Conservation (phyloP, 53 echinoderm and acorn worm genomes). For the Glandiceps talaboti region DNA sequence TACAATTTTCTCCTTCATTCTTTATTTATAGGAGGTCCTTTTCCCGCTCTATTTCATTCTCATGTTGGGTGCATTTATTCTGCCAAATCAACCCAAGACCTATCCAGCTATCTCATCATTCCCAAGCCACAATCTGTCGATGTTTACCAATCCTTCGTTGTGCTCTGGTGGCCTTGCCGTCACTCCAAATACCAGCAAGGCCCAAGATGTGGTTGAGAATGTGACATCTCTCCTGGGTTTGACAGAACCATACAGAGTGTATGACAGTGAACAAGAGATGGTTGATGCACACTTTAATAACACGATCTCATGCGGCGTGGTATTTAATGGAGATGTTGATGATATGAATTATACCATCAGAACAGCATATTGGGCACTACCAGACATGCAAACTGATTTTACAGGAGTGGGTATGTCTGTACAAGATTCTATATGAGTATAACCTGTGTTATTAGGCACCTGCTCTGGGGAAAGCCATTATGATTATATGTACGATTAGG, state of each 20-base stretch:
- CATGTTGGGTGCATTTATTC: constrained; percentile 18
- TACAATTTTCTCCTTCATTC: too few relatives aligned
- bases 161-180: constrained; percentile 12
- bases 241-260: constrained; percentile 4
- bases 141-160: not conserved
- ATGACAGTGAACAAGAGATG: constrained; percentile 16
- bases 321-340: constrained; percentile 22
- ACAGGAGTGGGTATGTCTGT: not conserved
- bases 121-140: not conserved
- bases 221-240: constrained; percentile 10
- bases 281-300: constrained; percentile 10
- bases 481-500: not conserved
- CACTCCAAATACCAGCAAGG: constrained; percentile 21
- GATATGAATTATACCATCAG: constrained; percentile 41
- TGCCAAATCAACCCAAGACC: constrained; percentile 10
- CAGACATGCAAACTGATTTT: not conserved
- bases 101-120: constrained; percentile 11
- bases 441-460: too few relatives aligned
- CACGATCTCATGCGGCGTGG: constrained; percentile 17
- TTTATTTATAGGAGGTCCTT: constrained; percentile 36
- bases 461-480: not conserved
- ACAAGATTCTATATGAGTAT: not conserved
- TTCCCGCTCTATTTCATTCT: constrained; percentile 31
- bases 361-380: constrained; percentile 8
- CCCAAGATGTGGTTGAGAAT: not conserved